Conservation (phyloP, 1,140 invertebrate species). For the Hydropsyche tenuis region DNA sequence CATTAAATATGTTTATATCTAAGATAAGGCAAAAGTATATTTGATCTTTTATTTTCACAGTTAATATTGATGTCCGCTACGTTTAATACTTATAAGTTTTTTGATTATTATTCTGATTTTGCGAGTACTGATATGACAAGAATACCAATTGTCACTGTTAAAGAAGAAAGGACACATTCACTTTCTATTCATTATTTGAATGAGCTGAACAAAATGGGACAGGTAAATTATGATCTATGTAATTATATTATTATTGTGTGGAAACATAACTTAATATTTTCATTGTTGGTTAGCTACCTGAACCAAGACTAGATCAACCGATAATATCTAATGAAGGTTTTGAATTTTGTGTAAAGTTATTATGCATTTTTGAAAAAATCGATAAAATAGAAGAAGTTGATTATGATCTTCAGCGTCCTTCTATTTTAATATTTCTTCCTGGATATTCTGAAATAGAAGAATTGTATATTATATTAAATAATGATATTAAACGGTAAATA, state of each 20-base stretch:
- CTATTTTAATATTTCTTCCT: slow-evolving; percentile 87
- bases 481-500: slow-evolving; percentile 45
- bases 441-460: slow-evolving; percentile 84
- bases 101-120: slow-evolving; percentile 72
- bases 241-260: background rate
- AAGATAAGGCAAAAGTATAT: background rate
- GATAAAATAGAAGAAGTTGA: slow-evolving; percentile 62
- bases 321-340: slow-evolving; percentile 62
- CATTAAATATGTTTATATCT: background rate
- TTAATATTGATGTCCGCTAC: slow-evolving; percentile 90
- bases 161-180: slow-evolving; percentile 57
- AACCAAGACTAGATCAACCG: slow-evolving; percentile 62
- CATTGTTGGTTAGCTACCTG: slow-evolving; percentile 59
- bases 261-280: no score
- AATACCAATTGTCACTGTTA: slow-evolving; percentile 66
- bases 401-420: slow-evolving; percentile 57
- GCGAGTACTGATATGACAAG: slow-evolving; percentile 56
- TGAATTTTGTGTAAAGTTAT: slow-evolving; percentile 68
- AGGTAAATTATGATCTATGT: slow-evolving; percentile 51
- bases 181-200: slow-evolving; percentile 76
- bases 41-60: slow-evolving; percentile 55
- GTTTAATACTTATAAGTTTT: slow-evolving; percentile 75
- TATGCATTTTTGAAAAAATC: slow-evolving; percentile 75
- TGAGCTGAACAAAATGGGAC: slow-evolving; percentile 62
- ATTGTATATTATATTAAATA: slow-evolving; percentile 56